phyloP scores from a whole-genome alignment of 92 coral and sea anemone species.

The Zoanthus sansibaricus region DNA sequence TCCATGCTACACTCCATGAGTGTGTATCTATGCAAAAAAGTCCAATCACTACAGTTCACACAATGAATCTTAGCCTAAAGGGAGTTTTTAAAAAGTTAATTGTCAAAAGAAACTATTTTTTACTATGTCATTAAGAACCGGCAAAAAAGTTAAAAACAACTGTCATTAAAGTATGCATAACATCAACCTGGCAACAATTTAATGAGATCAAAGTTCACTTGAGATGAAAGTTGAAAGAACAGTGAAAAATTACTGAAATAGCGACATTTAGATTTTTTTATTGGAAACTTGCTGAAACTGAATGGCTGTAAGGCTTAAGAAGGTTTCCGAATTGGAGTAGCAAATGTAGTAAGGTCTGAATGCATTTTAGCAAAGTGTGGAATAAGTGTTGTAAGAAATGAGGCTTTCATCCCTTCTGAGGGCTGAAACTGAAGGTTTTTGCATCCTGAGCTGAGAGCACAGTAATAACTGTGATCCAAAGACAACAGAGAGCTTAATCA shows the following conservation, averaged over 20 bases:
- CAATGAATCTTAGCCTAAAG: too few species aligned
- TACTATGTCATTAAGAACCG: not conserved
- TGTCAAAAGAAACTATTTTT: not conserved
- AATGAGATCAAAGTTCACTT: too few species aligned
- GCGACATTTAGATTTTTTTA: not conserved
- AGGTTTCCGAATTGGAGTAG: not conserved
- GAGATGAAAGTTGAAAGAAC: too few species aligned
- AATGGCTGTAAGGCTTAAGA: not conserved
- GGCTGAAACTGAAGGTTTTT: not conserved
- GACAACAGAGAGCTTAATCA: not conserved
- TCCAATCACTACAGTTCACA: not conserved
- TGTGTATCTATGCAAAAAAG: not conserved
- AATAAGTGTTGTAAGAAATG: not conserved
- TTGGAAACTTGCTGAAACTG: not conserved
- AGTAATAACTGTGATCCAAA: not conserved
- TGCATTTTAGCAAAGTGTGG: not conserved
- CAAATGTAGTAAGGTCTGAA: not conserved
- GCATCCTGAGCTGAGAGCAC: not conserved
- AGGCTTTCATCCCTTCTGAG: conserved; percentile 11
- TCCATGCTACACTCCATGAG: not conserved
- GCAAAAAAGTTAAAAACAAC: too few species aligned
- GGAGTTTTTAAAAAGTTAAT: not conserved
- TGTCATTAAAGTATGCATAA: too few species aligned
- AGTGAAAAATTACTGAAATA: not conserved
- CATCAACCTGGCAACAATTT: not conserved